Conservation (phyloP, 2,113 vertebrate species). For the Mormoops blainvillei region DNA sequence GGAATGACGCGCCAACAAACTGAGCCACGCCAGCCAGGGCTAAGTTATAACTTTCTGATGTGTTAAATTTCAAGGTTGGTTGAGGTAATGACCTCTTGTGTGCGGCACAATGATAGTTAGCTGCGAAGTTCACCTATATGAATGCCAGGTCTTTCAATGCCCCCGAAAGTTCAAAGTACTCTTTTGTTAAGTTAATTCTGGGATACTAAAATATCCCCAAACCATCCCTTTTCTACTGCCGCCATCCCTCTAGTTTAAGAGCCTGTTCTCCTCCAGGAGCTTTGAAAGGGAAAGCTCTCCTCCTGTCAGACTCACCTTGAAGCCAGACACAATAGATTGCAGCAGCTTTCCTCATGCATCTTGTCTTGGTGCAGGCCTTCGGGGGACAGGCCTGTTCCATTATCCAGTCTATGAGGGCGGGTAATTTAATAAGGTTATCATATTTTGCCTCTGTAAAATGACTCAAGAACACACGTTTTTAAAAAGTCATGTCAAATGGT, state of each 20-base stretch:
- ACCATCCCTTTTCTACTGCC: not conserved
- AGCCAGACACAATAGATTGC: not conserved
- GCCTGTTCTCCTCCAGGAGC: not conserved
- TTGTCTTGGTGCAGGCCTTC: conserved; percentile 63
- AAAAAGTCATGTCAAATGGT: conserved; percentile 3
- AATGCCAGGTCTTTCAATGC: not conserved
- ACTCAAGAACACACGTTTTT: conserved; percentile 31
- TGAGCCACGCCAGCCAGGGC: too few relatives aligned
- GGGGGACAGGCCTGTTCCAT: conserved; percentile 54
- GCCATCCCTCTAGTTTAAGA: not conserved
- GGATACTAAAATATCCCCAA: not conserved
- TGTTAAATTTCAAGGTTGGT: too few relatives aligned
- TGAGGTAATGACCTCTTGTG: not conserved
- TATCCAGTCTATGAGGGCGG: conserved; percentile 46
- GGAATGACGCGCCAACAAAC: too few relatives aligned
- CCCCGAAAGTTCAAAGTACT: not conserved
- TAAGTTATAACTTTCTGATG: not conserved
- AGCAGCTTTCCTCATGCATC: conserved; percentile 61
- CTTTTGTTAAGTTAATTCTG: not conserved
- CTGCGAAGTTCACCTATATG: not conserved
- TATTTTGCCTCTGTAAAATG: conserved; percentile 36
- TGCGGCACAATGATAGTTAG: not conserved
- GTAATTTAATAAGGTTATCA: conserved; percentile 64
- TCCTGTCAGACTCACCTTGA: conserved; percentile 40
- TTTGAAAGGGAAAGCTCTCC: conserved; percentile 35